A percentile compares a stretch with the other conserved stretches of the same genome.
Evolutionary conservation across 2,797 vertebrate species (phyloP).

Genomic region (Ptychadena robeensis): DNA sequence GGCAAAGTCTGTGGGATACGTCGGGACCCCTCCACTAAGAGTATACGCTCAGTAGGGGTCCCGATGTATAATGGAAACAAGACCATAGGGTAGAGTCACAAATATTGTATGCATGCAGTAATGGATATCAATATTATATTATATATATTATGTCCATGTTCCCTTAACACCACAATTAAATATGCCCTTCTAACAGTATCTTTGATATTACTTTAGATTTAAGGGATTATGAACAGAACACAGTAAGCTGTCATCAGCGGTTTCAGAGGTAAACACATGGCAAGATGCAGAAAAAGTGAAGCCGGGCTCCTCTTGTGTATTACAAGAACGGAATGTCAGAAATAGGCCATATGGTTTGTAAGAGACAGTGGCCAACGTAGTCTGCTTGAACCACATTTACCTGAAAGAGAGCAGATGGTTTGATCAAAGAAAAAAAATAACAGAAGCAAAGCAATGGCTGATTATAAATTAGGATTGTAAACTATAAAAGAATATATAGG

Average conservation of each 20-base stretch:
- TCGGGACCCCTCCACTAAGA: too few species aligned
- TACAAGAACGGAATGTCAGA: constrained; percentile 3
- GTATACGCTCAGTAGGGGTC: too few species aligned
- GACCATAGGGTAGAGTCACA: too few species aligned
- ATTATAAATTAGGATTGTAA: not conserved
- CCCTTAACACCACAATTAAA: not conserved
- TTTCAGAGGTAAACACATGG: constrained; percentile 18
- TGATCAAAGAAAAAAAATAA: constrained; percentile 31
- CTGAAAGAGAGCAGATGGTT: constrained; percentile 43
- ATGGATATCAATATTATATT: not conserved
- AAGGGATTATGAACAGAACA: not conserved
- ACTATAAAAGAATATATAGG: not conserved
- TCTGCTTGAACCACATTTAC: constrained; percentile 31
- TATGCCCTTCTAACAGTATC: not conserved
- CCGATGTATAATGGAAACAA: too few species aligned
- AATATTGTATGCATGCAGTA: not conserved
- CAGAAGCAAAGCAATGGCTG: not conserved
- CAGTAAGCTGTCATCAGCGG: constrained; percentile 1
- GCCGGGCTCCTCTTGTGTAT: constrained; percentile 25
- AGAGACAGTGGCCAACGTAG: constrained; percentile 16
- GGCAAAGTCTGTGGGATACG: too few species aligned
- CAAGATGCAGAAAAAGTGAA: constrained; percentile 27
- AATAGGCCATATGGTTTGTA: constrained; percentile 38
- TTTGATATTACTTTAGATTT: not conserved
- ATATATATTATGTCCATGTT: not conserved